These are phyloP conservation scores for Marisa cornuarietis DNA, from an alignment of 1,140 invertebrate genomes.

Conservation along the genomic window DNA sequence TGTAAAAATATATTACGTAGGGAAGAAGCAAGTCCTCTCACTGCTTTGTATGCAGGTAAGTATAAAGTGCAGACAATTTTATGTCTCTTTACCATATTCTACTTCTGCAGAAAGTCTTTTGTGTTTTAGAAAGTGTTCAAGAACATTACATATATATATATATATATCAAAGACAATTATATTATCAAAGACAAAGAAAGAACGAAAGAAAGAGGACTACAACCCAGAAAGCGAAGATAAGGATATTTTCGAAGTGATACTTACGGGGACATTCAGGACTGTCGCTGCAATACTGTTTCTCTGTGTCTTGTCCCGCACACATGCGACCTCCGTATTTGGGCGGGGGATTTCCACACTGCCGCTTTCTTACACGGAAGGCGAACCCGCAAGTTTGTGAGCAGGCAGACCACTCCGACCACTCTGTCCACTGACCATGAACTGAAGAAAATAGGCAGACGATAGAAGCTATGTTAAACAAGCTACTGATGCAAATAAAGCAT, in stretches of 20 bases:
- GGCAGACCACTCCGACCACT: constrained; percentile 61
- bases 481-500: too few relatives aligned
- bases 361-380: constrained; percentile 40
- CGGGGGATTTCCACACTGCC: constrained; percentile 59
- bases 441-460: constrained; percentile 20
- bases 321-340: constrained; percentile 59
- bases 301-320: constrained; percentile 52
- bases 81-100: too few relatives aligned
- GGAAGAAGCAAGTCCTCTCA: background rate
- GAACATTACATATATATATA: background rate
- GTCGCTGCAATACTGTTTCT: constrained; percentile 56
- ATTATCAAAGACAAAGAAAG: background rate
- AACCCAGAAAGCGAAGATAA: background rate
- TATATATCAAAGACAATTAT: too few relatives aligned
- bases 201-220: background rate
- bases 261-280: constrained; percentile 64
- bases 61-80: too few relatives aligned
- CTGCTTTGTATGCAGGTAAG: too few relatives aligned
- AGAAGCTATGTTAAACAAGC: background rate
- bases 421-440: constrained; percentile 63
- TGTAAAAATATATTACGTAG: background rate
- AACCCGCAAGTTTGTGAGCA: constrained; percentile 60
- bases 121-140: too few relatives aligned
- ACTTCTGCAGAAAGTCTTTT: too few relatives aligned
- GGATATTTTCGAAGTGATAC: constrained; percentile 19